Evolutionary conservation across 2,113 vertebrate species (phyloP).

Genomic region (Pedetes capensis): DNA sequence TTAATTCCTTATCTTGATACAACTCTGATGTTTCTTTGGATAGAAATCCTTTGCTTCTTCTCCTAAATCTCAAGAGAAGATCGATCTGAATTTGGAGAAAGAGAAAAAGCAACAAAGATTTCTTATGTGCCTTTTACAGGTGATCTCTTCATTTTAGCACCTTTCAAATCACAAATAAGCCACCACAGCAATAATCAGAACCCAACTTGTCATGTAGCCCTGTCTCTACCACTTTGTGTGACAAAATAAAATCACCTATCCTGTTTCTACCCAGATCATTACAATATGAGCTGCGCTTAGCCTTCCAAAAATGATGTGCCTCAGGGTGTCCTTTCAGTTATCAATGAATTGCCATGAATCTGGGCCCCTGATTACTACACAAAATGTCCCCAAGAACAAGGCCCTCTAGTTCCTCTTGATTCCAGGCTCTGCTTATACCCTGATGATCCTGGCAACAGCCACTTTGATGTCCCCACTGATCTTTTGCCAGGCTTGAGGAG

Average conservation of each 20-base stretch:
- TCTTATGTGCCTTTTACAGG: background rate
- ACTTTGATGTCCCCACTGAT: too few relatives aligned
- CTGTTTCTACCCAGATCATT: background rate
- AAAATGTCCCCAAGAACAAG: background rate
- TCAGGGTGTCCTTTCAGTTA: background rate
- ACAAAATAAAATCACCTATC: background rate
- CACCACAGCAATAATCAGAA: background rate
- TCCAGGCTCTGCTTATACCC: background rate
- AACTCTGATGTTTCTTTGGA: background rate
- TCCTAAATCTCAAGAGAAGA: background rate
- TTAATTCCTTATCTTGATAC: conserved; percentile 27
- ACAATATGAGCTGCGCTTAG: background rate
- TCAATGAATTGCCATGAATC: background rate
- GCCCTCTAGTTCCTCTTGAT: background rate
- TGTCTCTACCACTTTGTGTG: background rate
- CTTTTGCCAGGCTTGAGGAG: background rate
- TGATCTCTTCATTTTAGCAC: background rate
- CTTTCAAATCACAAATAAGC: background rate
- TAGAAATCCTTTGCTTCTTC: background rate
- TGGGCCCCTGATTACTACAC: background rate
- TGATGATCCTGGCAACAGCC: too few relatives aligned
- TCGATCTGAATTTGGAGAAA: background rate
- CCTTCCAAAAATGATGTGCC: background rate
- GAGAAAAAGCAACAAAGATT: background rate
- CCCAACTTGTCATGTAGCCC: background rate